Percentiles rank a stretch among this genome's conserved stretches.
Evolutionary conservation across 2,888 invertebrate genomes (phyloP).

Genomic region (Dasypolia templi): DNA sequence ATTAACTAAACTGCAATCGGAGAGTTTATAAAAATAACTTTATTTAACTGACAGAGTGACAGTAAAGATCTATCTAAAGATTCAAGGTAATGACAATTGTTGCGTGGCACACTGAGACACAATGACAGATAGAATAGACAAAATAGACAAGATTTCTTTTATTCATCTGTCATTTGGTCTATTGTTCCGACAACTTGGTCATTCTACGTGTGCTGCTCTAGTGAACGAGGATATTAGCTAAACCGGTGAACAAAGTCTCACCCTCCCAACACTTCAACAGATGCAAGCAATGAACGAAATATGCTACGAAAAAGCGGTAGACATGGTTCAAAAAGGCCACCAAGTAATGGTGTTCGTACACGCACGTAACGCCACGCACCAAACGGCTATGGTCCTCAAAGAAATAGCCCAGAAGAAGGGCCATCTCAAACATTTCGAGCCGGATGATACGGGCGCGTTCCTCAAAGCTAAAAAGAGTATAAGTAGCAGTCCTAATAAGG

Average conservation of each 20-base stretch:
- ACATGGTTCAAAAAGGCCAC: slow-evolving; percentile 96
- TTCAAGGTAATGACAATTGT: too few relatives aligned
- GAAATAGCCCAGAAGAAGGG: slow-evolving; percentile 95
- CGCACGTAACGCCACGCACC: slow-evolving; percentile 98
- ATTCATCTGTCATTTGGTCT: too few relatives aligned
- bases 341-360: slow-evolving; percentile 99
- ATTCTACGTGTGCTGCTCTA: too few relatives aligned
- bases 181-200: too few relatives aligned
- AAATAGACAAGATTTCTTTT: too few relatives aligned
- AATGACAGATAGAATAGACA: too few relatives aligned
- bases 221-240: background rate
- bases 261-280: slow-evolving; percentile 73
- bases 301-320: slow-evolving; percentile 97
- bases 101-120: too few relatives aligned
- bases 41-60: too few relatives aligned
- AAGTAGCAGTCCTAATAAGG: slow-evolving; percentile 94
- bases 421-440: slow-evolving; percentile 92
- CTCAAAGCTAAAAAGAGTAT: slow-evolving; percentile 93
- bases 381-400: slow-evolving; percentile 95
- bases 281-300: slow-evolving; percentile 96
- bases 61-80: too few relatives aligned
- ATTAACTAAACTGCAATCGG: too few relatives aligned
- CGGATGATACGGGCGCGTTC: slow-evolving; percentile 91
- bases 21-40: too few relatives aligned
- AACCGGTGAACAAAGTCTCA: background rate